Base-by-base conservation (phyloP, 2,888 invertebrate species). In the Xanthorhoe spadicearia region DNA sequence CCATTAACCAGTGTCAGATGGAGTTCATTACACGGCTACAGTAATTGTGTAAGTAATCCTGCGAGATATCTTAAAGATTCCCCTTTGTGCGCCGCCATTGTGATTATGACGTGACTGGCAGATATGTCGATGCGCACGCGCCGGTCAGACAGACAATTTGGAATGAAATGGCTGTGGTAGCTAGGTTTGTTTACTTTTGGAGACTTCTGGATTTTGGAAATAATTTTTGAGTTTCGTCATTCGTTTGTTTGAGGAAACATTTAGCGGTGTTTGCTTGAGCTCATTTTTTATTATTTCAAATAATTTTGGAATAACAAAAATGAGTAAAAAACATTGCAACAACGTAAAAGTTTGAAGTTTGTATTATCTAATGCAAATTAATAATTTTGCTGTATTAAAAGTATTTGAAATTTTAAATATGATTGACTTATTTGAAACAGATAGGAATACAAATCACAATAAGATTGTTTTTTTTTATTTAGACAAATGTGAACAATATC, bases 11-110 rank as follows among this genome's bases (percentile, higher is more conserved):
- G 68, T 64, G 72, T 68, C 58, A 63, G 68, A 61, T 84, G 81
- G 81, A 86, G 87, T 88, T 89, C 89, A 90, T 90, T 89, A 90
- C 87, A 78, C 79, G 77, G 80, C 84, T 87, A 88, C 89, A 88
- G 89, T 86, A 89, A 89, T 90, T 89, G 89, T 90, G 90, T 92
- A 88, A 83, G 87, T 90, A 91, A 91, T 92, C 90, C 90, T 77
- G 67, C 75, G 80, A 92, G 87, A 90, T 91, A 91, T 91, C 90
- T 90, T 74, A 43, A 74, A 86, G 89, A 90, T 91, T 89, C 82
- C 84, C 82, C 87, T 89, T 90, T 90, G 89, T 89, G 82, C 83
- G 78, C 87, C 84, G 89, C 88, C 88, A 86, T 88, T 87, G 83
- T 88, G 87, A 83, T 85, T 86, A 80, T 88, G 87, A 89, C 84